Conservation (phyloP, 2,888 invertebrate genomes). For the Spialia ferax region DNA sequence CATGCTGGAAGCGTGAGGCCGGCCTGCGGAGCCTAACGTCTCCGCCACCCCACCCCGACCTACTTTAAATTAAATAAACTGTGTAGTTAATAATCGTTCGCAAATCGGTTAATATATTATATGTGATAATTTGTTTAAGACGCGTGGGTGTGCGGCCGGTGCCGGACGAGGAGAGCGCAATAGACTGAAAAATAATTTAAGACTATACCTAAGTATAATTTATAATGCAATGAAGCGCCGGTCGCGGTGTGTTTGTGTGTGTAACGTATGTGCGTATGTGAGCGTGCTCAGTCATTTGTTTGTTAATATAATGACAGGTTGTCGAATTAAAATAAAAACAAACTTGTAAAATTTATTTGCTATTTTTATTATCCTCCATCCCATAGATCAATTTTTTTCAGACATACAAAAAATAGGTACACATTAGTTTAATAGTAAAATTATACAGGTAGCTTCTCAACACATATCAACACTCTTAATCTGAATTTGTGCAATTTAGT, state of each 20-base stretch:
- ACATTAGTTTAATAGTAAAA: background rate
- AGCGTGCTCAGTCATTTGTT: slow-evolving; percentile 87
- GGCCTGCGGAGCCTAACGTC: slow-evolving; percentile 81
- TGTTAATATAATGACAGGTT: slow-evolving; percentile 92
- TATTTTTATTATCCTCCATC: slow-evolving; percentile 59
- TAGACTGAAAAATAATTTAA: slow-evolving; percentile 88
- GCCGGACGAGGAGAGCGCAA: slow-evolving; percentile 86
- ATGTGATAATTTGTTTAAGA: slow-evolving; percentile 89
- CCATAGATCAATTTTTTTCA: background rate
- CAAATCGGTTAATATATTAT: slow-evolving; percentile 89
- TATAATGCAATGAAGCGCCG: slow-evolving; percentile 88
- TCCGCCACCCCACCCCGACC: slow-evolving; percentile 85
- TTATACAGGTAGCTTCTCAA: too few relatives aligned
- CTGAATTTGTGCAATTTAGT: background rate
- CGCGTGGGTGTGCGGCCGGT: slow-evolving; percentile 85
- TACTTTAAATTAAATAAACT: slow-evolving; percentile 82
- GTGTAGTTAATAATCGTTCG: slow-evolving; percentile 83
- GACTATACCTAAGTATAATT: slow-evolving; percentile 88
- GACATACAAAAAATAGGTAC: background rate
- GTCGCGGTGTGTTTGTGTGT: slow-evolving; percentile 89
- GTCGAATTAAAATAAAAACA: slow-evolving; percentile 90
- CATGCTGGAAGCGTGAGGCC: slow-evolving; percentile 89
- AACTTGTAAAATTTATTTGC: slow-evolving; percentile 80
- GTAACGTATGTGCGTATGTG: slow-evolving; percentile 88
- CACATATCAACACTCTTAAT: background rate